Conservation (phyloP, 2,888 invertebrate genomes). For the Monoplex corrugatus region DNA sequence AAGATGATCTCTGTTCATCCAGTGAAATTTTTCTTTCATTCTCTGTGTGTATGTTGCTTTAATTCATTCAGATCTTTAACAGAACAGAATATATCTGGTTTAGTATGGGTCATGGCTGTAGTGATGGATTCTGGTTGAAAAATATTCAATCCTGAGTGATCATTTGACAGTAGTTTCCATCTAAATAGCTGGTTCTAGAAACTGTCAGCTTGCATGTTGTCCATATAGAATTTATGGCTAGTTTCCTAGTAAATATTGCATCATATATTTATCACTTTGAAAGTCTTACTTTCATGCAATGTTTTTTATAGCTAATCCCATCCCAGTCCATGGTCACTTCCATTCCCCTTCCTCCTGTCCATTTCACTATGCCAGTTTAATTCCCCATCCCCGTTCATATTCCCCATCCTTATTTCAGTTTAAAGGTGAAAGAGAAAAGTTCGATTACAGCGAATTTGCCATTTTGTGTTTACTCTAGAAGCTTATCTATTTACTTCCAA, state of each 20-base stretch:
- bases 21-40: not conserved
- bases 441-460: conserved; percentile 1
- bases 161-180: not conserved
- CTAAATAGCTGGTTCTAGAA: conserved; percentile 8
- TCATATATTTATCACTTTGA: not conserved
- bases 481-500: not conserved
- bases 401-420: too few species aligned
- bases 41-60: not conserved
- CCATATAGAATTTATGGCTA: conserved; percentile 24
- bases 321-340: not conserved
- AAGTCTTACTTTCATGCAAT: too few species aligned
- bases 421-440: too few species aligned
- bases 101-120: not conserved
- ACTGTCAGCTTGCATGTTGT: conserved; percentile 35
- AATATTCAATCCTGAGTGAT: not conserved
- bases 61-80: not conserved
- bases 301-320: not conserved
- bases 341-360: not conserved
- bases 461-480: not conserved
- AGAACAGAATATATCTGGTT: not conserved
- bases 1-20: too few species aligned
- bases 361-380: not conserved
- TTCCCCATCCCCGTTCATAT: not conserved
- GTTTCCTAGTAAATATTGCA: not conserved
- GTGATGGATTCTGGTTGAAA: not conserved